Percentiles rank a stretch among this genome's conserved stretches.
Evolutionary conservation across 1,140 invertebrate species (phyloP).

Genomic region (Drosophila nikananu): DNA sequence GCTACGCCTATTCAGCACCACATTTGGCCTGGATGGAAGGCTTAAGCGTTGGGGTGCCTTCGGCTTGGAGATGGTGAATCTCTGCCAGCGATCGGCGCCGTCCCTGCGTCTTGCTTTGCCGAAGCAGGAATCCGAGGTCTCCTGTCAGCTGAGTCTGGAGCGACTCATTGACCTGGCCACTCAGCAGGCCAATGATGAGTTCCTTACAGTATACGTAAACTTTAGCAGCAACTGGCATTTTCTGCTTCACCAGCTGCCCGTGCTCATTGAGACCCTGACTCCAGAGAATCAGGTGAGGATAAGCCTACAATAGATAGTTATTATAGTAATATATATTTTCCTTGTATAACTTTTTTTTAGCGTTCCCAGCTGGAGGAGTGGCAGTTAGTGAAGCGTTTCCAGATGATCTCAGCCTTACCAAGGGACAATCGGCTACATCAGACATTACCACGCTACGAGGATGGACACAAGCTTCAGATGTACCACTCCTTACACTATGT

Average conservation of each 20-base stretch:
- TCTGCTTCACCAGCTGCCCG: conserved; percentile 87
- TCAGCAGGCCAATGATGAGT: conserved; percentile 86
- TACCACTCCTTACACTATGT: conserved; percentile 70
- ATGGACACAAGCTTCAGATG: conserved; percentile 69
- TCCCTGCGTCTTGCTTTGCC: conserved; percentile 28
- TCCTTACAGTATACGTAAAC: conserved; percentile 86
- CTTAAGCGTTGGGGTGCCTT: conserved; percentile 84
- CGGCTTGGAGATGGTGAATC: conserved; percentile 85
- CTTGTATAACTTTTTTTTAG: conserved; percentile 14
- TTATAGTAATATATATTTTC: not conserved
- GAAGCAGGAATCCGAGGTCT: conserved; percentile 61
- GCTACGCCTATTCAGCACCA: conserved; percentile 79
- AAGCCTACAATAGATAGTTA: not conserved
- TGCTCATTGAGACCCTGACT: conserved; percentile 86
- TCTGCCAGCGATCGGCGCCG: conserved; percentile 66
- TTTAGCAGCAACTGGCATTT: conserved; percentile 74
- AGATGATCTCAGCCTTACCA: conserved; percentile 87
- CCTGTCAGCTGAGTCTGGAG: conserved; percentile 86
- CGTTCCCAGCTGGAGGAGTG: conserved; percentile 86
- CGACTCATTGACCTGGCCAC: conserved; percentile 86
- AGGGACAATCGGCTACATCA: conserved; percentile 33
- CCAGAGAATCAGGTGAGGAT: conserved; percentile 68
- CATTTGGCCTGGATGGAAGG: conserved; percentile 64
- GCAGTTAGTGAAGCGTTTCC: conserved; percentile 89
- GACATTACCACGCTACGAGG: conserved; percentile 62